These are phyloP conservation scores for Lasioglossum morio DNA, from an alignment of 2,888 invertebrate species.

Conservation along the genomic window DNA sequence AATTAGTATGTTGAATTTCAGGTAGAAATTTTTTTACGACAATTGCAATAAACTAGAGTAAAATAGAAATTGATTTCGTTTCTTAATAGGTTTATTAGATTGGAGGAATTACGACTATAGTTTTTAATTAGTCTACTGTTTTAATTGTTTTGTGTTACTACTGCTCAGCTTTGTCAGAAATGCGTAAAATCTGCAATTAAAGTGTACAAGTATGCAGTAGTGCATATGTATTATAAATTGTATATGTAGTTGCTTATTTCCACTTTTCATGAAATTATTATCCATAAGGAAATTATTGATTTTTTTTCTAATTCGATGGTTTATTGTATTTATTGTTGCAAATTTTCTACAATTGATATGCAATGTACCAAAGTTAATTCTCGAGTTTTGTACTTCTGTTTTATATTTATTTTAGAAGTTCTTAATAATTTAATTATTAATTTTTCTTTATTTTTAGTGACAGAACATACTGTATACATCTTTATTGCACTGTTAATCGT, in stretches of 20 bases:
- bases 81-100: background rate
- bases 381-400: background rate
- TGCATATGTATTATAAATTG: background rate
- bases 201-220: background rate
- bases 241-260: background rate
- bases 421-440: background rate
- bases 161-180: background rate
- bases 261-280: background rate
- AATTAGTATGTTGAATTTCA: too few relatives aligned
- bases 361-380: background rate
- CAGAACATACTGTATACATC: too few relatives aligned
- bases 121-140: background rate
- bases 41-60: background rate
- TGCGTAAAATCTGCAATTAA: background rate
- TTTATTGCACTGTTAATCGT: background rate
- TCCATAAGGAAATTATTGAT: background rate
- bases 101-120: background rate
- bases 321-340: background rate
- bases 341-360: background rate
- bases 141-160: background rate
- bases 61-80: background rate
- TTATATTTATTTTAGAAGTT: background rate
- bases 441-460: too few relatives aligned
- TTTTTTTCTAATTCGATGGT: background rate
- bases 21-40: background rate